Base-by-base conservation (phyloP, 2,113 vertebrate genomes). In the Okapia johnstoni region DNA sequence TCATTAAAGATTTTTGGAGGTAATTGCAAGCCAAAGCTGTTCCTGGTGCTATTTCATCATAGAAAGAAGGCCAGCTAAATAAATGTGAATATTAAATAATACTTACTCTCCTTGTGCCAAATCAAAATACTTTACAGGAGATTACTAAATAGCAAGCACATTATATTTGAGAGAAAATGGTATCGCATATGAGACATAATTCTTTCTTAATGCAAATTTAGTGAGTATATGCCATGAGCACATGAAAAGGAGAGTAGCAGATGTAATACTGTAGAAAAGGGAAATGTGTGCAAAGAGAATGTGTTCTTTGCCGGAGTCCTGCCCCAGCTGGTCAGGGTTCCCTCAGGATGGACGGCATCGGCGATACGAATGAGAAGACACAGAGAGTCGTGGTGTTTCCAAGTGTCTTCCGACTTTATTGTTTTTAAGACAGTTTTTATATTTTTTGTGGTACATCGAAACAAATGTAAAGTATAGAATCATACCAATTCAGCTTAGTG, bases 111-210 rank as follows among this genome's bases (percentile, higher is more conserved):
- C 25, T 87, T 97, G 96, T 85, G 36, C 25, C 86, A 76, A 80
- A 90, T 92, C 63, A 96, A 76, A 94, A 96, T 90, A 19, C 19
- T 91, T 96, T 92, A 80, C 17, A 85, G 79, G 77, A 92, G 30
- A 70, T 88, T 94, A 55, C 43, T 76, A 89, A 88, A 76, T 76
- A 90, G 13, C 33, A 96, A 86, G 77, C 36, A 11, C 36, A 48
- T 88, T 97, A 70, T 54, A 28, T 93, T 54, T 96, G 43, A 93
- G 54, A 76, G 33, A 88, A 66, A 25, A 60, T 81, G 6, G 43
- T 79, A 89, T 70, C 92, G 12, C 54, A 63, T 85, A 33, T 28
- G 26, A 63, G 70, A 89, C 5, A 58, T 43, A 92, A 89, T 95
- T 93, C 16, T 86, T 88, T 90, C 14, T 40, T 55, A 61, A 40